These are phyloP conservation scores for Caradrina kadenii DNA, from an alignment of 2,888 invertebrate species.

Conservation along the genomic window DNA sequence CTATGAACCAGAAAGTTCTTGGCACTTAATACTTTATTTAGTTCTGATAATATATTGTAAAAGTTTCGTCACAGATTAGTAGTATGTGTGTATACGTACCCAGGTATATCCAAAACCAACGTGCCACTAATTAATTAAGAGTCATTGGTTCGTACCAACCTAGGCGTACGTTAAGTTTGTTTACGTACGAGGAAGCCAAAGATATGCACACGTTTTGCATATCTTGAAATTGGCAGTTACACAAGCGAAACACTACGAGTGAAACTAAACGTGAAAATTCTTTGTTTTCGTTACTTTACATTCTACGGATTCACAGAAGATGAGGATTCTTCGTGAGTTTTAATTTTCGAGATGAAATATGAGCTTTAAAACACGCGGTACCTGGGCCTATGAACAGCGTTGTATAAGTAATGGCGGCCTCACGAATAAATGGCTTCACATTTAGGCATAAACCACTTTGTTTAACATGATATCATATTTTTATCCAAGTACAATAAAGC, in stretches of 20 bases:
- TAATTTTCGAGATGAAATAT: conserved; percentile 10
- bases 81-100: not conserved
- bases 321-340: not conserved
- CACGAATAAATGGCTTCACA: conserved; percentile 29
- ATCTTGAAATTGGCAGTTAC: not conserved
- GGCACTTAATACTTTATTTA: not conserved
- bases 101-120: not conserved
- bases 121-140: not conserved
- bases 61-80: not conserved
- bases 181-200: not conserved
- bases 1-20: conserved; percentile 2
- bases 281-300: not conserved
- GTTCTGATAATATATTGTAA: not conserved
- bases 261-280: not conserved
- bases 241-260: not conserved
- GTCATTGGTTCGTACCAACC: not conserved
- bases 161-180: not conserved
- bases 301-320: not conserved
- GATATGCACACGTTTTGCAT: not conserved
- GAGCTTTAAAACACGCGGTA: conserved; percentile 3
- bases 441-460: conserved; percentile 45
- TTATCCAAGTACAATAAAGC: conserved; percentile 19
- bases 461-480: conserved; percentile 23
- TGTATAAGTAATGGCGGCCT: conserved; percentile 10
- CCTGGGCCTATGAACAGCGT: not conserved